Conservation (phyloP, 2,113 vertebrate genomes). For the Donacobius atricapilla region DNA sequence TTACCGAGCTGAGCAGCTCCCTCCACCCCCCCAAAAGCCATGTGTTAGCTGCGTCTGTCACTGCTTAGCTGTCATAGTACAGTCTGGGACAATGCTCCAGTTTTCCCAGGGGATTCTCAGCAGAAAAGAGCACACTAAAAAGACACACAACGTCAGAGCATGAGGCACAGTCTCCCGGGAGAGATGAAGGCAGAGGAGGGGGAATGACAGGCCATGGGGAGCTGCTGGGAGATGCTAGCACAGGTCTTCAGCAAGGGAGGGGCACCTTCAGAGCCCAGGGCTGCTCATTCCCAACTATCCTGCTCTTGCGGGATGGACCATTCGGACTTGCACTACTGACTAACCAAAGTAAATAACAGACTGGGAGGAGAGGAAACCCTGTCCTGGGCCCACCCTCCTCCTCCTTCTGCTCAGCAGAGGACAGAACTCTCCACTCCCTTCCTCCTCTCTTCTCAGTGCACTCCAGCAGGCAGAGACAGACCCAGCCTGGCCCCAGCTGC, state of each 20-base stretch:
- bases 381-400: neutral
- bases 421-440: neutral
- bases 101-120: neutral
- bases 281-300: neutral
- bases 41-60: slow-evolving; percentile 19
- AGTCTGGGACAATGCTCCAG: slow-evolving; percentile 4
- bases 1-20: neutral
- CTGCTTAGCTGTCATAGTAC: slow-evolving; percentile 12
- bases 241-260: neutral
- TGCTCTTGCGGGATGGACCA: neutral
- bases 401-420: neutral
- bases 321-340: neutral
- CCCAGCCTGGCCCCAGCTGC: neutral
- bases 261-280: neutral
- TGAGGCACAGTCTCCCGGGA: neutral
- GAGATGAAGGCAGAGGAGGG: neutral
- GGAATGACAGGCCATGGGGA: neutral
- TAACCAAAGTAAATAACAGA: neutral
- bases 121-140: neutral
- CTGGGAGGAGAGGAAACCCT: neutral
- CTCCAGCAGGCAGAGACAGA: neutral
- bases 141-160: neutral
- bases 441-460: neutral
- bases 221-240: neutral
- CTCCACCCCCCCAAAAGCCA: neutral